phyloP scores from a whole-genome alignment of 2,888 invertebrate species.

The Xylota segnis region DNA sequence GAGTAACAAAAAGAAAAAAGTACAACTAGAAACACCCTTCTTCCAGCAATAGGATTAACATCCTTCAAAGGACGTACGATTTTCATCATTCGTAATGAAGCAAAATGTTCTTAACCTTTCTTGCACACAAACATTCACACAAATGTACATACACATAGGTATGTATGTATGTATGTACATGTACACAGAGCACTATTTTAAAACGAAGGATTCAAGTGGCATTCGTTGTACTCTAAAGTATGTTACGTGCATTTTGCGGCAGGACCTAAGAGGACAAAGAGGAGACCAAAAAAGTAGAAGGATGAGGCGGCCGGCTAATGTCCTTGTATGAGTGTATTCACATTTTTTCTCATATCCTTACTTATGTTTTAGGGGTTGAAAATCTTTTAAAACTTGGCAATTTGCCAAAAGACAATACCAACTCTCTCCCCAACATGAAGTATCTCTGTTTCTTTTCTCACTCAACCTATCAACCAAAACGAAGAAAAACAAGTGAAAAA shows the following conservation, averaged over 20 bases:
- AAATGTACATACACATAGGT: slow-evolving; percentile 5
- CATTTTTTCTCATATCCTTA: slow-evolving; percentile 50
- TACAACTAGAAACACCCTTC: slow-evolving; percentile 24
- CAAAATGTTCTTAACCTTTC: slow-evolving; percentile 75
- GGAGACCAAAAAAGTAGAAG: slow-evolving; percentile 9
- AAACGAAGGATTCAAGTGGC: slow-evolving; percentile 69
- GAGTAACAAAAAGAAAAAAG: neutral
- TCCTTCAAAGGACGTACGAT: slow-evolving; percentile 67
- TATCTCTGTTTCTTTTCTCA: slow-evolving; percentile 24
- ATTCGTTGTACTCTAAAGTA: slow-evolving; percentile 76
- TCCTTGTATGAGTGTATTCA: slow-evolving; percentile 75
- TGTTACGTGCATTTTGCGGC: slow-evolving; percentile 75
- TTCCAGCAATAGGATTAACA: slow-evolving; percentile 60
- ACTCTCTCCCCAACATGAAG: slow-evolving; percentile 35
- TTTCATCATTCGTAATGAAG: slow-evolving; percentile 70
- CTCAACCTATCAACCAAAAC: neutral
- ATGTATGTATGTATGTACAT: neutral
- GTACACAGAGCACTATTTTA: neutral
- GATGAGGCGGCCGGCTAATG: slow-evolving; percentile 70
- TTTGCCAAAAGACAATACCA: slow-evolving; percentile 68
- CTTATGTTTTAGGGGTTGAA: slow-evolving; percentile 64
- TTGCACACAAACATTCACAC: slow-evolving; percentile 25
- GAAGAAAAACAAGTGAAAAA: slow-evolving; percentile 16
- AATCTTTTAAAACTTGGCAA: slow-evolving; percentile 72
- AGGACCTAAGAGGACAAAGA: slow-evolving; percentile 32